Evolutionary conservation across 2,113 vertebrate genomes (phyloP), one percentile per base, ranked within the genome.

Genomic region (Actinemys pallida): DNA sequence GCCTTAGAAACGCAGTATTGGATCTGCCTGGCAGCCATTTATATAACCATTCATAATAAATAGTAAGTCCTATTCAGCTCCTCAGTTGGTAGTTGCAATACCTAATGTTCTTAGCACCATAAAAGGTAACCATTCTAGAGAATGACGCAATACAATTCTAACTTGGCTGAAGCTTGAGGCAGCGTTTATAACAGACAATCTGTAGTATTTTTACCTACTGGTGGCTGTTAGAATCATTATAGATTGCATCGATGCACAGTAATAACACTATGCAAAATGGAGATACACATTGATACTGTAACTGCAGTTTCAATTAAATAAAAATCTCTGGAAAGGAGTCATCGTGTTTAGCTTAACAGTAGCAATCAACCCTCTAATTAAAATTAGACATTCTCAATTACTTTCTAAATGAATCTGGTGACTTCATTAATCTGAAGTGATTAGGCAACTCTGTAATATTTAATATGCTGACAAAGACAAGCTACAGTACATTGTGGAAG

Each of bases 351-450:
- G 52, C 81, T 95, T 90, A 91, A 93, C 86, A 72, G 82, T 42
- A 95, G 94, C 94, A 97, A 96, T 92, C 91, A 93, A 82, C 81
- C 2, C 8, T 90, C 95, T 96, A 95, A 97, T 97, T 94, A 97
- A 96, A 97, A 97, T 94, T 83, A 96, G 86, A 79, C 62, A 80
- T 83, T 92, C 90, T 94, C 5, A n/a, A 86, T 97, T 97, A 86
- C 95, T 94, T 96, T 93, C 91, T 96, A 93, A 97, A 93, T 92
- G 86, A 93, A 94, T 96, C 84, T 96, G 83, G 88, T 95, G 96
- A 96, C 93, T 97, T 90, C 57, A 95, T 96, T 98, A 94, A 96
- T 95, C 89, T 89, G 42, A 75, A 88, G 25, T 4, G 84, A 95
- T 5, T 39, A 92, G 88, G 83, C 92, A 90, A 49, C 88, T 87